Conservation (phyloP, 2,113 vertebrate genomes). For the Polypterus bichir region DNA sequence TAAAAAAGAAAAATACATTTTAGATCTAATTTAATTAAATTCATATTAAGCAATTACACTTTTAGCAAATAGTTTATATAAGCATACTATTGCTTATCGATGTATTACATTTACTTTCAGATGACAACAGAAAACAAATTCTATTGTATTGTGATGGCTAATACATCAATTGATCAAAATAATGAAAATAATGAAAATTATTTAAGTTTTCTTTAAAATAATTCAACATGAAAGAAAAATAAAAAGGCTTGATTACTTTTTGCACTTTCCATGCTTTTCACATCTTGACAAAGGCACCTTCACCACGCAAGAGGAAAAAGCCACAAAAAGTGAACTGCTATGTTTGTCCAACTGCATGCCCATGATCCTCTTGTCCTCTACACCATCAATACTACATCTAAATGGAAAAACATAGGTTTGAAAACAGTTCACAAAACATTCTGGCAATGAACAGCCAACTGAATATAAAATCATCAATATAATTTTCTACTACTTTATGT, state of each 20-base stretch:
- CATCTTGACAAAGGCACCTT: slow-evolving; percentile 85
- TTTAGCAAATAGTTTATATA: too few species aligned
- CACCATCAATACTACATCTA: slow-evolving; percentile 84
- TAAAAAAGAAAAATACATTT: slow-evolving; percentile 19
- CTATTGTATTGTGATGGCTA: too few species aligned
- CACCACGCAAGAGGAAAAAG: slow-evolving; percentile 86
- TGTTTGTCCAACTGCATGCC: slow-evolving; percentile 82
- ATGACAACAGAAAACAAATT: too few species aligned
- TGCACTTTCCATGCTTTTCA: slow-evolving; percentile 77
- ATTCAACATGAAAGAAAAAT: background rate
- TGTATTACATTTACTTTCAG: too few species aligned
- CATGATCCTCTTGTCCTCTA: slow-evolving; percentile 84
- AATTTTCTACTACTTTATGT: too few species aligned
- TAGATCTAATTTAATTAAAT: background rate
- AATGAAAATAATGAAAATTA: too few species aligned
- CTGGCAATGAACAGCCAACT: too few species aligned
- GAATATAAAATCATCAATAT: too few species aligned
- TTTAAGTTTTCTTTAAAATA: too few species aligned
- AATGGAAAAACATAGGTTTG: background rate
- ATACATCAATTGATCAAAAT: too few species aligned
- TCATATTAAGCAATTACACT: background rate
- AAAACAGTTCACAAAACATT: too few species aligned
- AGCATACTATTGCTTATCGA: too few species aligned
- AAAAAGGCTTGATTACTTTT: slow-evolving; percentile 60
- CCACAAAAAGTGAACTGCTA: slow-evolving; percentile 66